Conservation (phyloP, 2,113 vertebrate species). For the Psilopogon haemacephalus region DNA sequence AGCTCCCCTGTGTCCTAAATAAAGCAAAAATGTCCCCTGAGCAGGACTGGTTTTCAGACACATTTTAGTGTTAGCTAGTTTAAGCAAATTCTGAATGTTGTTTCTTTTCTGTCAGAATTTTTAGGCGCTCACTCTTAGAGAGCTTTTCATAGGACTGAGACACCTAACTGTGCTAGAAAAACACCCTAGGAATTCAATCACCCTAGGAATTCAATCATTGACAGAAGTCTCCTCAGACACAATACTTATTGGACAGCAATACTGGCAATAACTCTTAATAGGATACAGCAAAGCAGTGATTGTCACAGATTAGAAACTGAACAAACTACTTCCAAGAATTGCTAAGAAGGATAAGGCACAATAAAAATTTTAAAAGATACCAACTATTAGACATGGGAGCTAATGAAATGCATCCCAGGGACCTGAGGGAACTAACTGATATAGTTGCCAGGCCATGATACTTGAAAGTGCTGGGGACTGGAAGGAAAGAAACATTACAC, state of each 20-base stretch:
- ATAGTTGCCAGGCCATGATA: too few relatives aligned
- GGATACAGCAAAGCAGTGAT: background rate
- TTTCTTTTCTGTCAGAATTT: background rate
- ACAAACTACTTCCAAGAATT: background rate
- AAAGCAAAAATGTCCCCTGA: background rate
- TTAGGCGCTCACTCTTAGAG: background rate
- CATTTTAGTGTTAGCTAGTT: background rate
- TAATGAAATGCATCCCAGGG: too few relatives aligned
- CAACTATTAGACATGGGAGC: background rate
- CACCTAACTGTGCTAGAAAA: background rate
- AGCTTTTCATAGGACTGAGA: background rate
- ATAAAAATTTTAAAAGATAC: background rate
- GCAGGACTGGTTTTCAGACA: background rate
- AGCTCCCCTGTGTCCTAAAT: background rate
- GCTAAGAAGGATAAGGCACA: background rate
- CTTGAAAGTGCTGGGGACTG: too few relatives aligned
- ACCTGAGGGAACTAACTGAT: too few relatives aligned
- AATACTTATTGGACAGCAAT: background rate
- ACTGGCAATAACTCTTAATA: background rate
- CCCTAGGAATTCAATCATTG: background rate
- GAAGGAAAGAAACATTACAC: too few relatives aligned
- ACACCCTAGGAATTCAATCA: background rate
- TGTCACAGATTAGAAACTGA: background rate
- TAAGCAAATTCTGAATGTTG: background rate
- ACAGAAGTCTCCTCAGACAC: background rate